Conservation (phyloP, 2,888 invertebrate genomes). For the Ochlodes sylvanus region DNA sequence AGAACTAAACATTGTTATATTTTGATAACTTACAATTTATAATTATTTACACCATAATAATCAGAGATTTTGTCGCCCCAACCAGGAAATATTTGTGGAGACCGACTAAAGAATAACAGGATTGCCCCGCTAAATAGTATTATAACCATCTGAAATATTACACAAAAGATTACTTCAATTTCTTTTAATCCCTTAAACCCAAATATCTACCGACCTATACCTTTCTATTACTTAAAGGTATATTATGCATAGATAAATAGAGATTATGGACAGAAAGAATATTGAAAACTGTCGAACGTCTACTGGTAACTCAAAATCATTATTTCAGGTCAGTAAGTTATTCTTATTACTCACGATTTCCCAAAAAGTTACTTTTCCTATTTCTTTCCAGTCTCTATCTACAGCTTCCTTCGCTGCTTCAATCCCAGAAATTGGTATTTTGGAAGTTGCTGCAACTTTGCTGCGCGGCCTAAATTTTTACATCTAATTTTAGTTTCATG, state of each 20-base stretch:
- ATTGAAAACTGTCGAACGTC: no score
- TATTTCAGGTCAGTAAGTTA: no score
- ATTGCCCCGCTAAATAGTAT: constrained; percentile 55
- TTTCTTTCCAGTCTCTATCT: constrained; percentile 51
- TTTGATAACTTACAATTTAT: constrained; percentile 56
- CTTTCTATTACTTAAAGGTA: no score
- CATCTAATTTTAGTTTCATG: not conserved
- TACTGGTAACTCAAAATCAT: no score
- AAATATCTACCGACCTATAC: no score
- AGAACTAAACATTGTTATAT: no score
- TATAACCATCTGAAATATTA: constrained; percentile 64
- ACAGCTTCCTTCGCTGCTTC: constrained; percentile 58
- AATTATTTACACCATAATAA: constrained; percentile 47
- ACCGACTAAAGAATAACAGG: constrained; percentile 62
- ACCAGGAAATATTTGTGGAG: constrained; percentile 68
- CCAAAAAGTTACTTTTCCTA: constrained; percentile 65
- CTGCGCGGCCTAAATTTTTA: constrained; percentile 78
- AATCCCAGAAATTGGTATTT: constrained; percentile 70
- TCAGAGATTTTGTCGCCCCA: constrained; percentile 62
- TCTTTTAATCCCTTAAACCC: no score
- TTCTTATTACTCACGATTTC: constrained; percentile 57
- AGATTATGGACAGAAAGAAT: no score
- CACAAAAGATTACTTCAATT: not conserved
- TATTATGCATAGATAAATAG: no score
- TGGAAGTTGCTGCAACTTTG: constrained; percentile 80